A percentile compares a stretch with the other conserved stretches of the same genome.
Conservation (phyloP, 2,888 invertebrate species). For the Toxonevra muliebris region DNA sequence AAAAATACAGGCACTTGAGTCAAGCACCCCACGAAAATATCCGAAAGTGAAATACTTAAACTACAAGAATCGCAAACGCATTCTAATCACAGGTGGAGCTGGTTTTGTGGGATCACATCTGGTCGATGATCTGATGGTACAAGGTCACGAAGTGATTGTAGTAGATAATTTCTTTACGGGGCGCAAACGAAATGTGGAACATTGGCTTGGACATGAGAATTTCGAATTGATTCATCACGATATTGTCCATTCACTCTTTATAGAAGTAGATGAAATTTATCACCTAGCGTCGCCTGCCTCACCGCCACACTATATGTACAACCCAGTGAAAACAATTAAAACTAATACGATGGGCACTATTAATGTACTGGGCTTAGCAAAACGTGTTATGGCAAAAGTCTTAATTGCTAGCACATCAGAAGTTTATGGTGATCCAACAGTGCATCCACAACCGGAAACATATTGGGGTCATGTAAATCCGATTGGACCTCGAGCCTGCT, state of each 20-base stretch:
- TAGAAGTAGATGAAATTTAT: conserved; percentile 98
- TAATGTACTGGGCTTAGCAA: conserved; percentile 90
- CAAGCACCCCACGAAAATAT: conserved; percentile 81
- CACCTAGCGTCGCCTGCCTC: conserved; percentile 99
- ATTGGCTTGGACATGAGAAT: conserved; percentile 99
- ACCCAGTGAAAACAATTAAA: conserved; percentile 99
- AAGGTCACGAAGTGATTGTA: conserved; percentile 96
- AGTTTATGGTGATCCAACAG: conserved; percentile 98
- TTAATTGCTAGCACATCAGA: conserved; percentile 98
- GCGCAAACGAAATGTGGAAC: conserved; percentile 94
- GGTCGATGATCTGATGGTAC: conserved; percentile 93
- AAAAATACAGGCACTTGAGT: conserved; percentile 77
- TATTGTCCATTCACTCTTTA: conserved; percentile 95
- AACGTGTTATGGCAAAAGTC: conserved; percentile 90
- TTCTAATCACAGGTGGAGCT: conserved; percentile 95
- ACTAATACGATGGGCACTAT: conserved; percentile 96
- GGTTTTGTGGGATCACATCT: conserved; percentile 99
- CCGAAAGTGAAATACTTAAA: conserved; percentile 92
- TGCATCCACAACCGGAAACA: conserved; percentile 96
- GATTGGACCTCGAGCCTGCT: conserved; percentile 95
- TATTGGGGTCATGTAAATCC: conserved; percentile 99
- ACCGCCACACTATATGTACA: conserved; percentile 99
- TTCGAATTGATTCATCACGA: conserved; percentile 99
- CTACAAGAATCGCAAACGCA: conserved; percentile 90
- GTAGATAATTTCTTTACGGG: conserved; percentile 99